These are phyloP conservation scores for Cabera pusaria DNA, from an alignment of 2,888 invertebrate species.

Conservation along the genomic window DNA sequence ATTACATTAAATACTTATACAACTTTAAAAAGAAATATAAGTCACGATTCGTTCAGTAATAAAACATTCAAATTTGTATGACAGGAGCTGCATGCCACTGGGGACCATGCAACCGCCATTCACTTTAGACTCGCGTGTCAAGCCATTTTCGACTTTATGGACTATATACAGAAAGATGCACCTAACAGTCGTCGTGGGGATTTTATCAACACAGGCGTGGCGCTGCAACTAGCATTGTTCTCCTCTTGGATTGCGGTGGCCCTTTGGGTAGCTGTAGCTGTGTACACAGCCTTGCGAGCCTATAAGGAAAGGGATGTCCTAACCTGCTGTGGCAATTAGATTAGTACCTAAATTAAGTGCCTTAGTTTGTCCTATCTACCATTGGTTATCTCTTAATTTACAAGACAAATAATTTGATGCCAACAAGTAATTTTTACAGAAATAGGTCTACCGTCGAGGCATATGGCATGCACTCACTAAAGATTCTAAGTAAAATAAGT, in stretches of 20 bases:
- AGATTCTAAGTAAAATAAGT: too few relatives aligned
- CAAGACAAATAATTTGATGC: too few relatives aligned
- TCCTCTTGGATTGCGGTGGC: constrained; percentile 85
- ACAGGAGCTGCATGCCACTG: constrained; percentile 76
- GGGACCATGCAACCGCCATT: constrained; percentile 84
- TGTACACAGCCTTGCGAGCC: constrained; percentile 81
- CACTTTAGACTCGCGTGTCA: constrained; percentile 88
- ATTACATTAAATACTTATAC: too few relatives aligned
- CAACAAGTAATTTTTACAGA: too few relatives aligned
- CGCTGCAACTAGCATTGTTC: constrained; percentile 86
- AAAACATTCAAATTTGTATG: constrained; percentile 29
- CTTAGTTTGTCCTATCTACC: too few relatives aligned
- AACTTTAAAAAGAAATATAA: too few relatives aligned
- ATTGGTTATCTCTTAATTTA: too few relatives aligned
- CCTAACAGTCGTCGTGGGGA: constrained; percentile 86
- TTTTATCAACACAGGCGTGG: constrained; percentile 88
- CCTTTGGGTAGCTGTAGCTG: constrained; percentile 78
- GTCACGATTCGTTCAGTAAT: too few relatives aligned
- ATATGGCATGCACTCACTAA: too few relatives aligned
- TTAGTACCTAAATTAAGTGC: too few relatives aligned
- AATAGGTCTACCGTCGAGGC: too few relatives aligned
- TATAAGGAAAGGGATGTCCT: constrained; percentile 66
- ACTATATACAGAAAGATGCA: constrained; percentile 89
- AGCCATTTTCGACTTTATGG: constrained; percentile 92
- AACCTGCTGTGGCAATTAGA: constrained; percentile 74